These are phyloP conservation scores for Emberiza fucata DNA, from an alignment of 2,113 vertebrate genomes.

Conservation along the genomic window DNA sequence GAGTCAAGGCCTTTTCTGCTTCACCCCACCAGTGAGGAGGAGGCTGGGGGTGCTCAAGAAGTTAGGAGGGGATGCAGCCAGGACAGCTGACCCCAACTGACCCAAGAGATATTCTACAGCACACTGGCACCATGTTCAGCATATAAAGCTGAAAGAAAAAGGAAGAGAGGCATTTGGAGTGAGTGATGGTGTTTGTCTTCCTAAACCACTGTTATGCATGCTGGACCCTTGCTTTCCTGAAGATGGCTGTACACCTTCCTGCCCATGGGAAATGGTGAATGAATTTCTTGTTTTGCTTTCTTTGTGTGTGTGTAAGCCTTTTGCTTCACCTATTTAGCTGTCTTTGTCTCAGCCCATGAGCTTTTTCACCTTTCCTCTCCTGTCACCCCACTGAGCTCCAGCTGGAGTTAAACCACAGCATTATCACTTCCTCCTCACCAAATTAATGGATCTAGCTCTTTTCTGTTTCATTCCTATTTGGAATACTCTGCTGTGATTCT, in stretches of 20 bases:
- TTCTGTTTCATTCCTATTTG: neutral
- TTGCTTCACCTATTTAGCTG: neutral
- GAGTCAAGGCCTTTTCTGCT: neutral
- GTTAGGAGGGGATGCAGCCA: neutral
- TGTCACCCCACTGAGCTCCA: neutral
- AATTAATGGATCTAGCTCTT: neutral
- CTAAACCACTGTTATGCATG: neutral
- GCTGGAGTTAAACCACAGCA: neutral
- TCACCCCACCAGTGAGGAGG: neutral
- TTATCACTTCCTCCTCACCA: neutral
- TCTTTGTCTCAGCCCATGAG: neutral
- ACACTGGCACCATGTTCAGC: neutral
- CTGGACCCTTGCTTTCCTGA: neutral
- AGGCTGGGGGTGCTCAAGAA: neutral
- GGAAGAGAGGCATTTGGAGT: neutral
- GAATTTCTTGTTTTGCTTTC: neutral
- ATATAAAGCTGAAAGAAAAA: neutral
- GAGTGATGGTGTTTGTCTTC: neutral
- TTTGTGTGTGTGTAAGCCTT: neutral
- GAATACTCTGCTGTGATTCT: neutral
- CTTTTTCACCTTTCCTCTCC: neutral
- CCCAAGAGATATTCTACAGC: neutral
- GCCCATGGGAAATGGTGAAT: neutral
- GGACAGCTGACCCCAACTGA: neutral
- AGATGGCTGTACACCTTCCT: neutral